Conservation (phyloP, 2,797 vertebrate species). For the Carapus acus region DNA sequence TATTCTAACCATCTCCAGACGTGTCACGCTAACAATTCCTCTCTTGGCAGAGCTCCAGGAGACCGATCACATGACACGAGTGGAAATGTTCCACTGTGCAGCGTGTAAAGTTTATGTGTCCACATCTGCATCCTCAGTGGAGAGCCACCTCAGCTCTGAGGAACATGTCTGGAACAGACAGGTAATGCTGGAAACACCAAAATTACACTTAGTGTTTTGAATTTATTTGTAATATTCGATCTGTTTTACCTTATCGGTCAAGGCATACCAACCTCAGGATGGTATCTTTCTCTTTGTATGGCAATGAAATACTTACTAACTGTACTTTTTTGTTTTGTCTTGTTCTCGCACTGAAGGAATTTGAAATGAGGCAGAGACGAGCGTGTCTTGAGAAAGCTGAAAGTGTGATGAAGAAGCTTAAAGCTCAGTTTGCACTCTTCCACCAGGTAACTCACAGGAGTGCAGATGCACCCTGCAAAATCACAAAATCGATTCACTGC, state of each 20-base stretch:
- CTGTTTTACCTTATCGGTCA: no score
- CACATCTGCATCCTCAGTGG: constrained; percentile 49
- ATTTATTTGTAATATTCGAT: no score
- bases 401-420: constrained; percentile 54
- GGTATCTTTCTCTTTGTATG: no score
- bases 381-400: constrained; percentile 55
- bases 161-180: constrained; percentile 54
- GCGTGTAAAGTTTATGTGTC: constrained; percentile 51
- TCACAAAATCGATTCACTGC: no score
- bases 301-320: background rate
- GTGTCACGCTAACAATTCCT: constrained; percentile 2
- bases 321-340: background rate
- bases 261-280: no score
- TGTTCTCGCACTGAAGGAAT: constrained; percentile 41
- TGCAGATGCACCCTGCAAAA: background rate
- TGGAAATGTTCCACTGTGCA: constrained; percentile 62
- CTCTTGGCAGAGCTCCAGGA: constrained; percentile 56
- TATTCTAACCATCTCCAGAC: background rate
- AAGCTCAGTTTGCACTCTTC: constrained; percentile 49
- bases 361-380: constrained; percentile 45
- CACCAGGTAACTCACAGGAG: constrained; percentile 12
- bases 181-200: constrained; percentile 30
- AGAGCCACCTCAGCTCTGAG: constrained; percentile 56
- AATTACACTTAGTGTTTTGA: background rate
- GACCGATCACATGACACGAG: constrained; percentile 62